Conservation (phyloP, 2,113 vertebrate genomes). For the Nothobranchius furzeri region DNA sequence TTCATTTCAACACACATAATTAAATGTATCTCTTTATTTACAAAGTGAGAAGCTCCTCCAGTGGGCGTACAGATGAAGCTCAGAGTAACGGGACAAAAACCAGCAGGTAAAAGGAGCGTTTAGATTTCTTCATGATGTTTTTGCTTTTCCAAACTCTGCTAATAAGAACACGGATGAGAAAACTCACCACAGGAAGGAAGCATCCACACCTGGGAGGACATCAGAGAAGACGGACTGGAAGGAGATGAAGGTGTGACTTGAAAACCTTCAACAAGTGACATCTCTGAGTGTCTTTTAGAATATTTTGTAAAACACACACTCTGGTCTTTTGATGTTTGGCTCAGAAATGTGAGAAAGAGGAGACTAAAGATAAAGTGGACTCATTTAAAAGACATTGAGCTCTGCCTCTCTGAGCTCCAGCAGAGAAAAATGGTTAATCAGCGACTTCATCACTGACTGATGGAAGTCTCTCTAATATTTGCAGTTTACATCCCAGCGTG, state of each 20-base stretch:
- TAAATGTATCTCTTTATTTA: background rate
- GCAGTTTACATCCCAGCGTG: conserved; percentile 51
- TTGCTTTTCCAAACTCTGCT: conserved; percentile 23
- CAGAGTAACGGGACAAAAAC: conserved; percentile 27
- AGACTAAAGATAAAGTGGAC: conserved; percentile 57
- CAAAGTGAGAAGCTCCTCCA: conserved; percentile 26
- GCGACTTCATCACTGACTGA: background rate
- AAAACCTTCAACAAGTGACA: conserved; percentile 48
- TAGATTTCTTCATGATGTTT: background rate
- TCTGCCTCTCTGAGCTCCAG: conserved; percentile 52
- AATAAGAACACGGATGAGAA: conserved; percentile 52
- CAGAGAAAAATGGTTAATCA: conserved; percentile 66
- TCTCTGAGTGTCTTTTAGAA: background rate
- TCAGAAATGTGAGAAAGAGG: conserved; percentile 62
- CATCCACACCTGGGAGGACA: conserved; percentile 12
- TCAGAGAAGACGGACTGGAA: conserved; percentile 37
- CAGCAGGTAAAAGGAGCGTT: conserved; percentile 46
- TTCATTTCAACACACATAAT: background rate
- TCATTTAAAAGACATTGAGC: conserved; percentile 59
- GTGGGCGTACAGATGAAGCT: conserved; percentile 13
- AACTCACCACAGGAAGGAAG: conserved; percentile 6
- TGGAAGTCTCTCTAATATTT: background rate
- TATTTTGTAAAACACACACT: background rate
- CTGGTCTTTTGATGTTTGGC: conserved; percentile 24
- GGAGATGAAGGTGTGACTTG: conserved; percentile 39